These are phyloP conservation scores for Caradrina clavipalpis DNA, from an alignment of 2,888 invertebrate genomes.

Conservation along the genomic window DNA sequence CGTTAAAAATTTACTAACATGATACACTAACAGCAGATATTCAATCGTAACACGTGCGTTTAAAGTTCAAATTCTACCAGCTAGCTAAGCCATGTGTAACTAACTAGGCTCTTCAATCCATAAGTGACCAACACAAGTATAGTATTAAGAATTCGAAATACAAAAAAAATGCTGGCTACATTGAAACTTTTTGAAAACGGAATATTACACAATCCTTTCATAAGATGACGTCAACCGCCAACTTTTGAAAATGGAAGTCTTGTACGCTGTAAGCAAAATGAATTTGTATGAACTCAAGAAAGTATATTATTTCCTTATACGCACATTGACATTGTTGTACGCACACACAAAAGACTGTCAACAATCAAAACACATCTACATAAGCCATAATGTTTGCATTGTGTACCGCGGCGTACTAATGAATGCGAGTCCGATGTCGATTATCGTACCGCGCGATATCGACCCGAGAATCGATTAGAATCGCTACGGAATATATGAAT, in stretches of 20 bases:
- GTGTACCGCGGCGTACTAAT: conserved; percentile 62
- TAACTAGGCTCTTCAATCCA: too few species aligned
- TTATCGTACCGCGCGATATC: conserved; percentile 62
- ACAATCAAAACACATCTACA: conserved; percentile 63
- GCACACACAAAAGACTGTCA: conserved; percentile 59
- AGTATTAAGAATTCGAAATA: conserved; percentile 10
- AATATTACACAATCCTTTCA: conserved; percentile 37
- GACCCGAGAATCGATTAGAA: conserved; percentile 74
- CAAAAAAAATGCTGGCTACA: conserved; percentile 1
- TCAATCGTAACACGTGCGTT: not conserved
- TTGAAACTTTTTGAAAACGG: conserved; percentile 40
- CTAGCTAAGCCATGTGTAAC: too few species aligned
- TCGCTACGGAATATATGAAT: conserved; percentile 64
- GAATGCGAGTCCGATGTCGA: conserved; percentile 64
- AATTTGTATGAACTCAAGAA: conserved; percentile 53
- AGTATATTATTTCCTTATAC: conserved; percentile 53
- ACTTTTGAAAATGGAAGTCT: conserved; percentile 35
- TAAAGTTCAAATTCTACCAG: not conserved
- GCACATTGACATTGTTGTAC: conserved; percentile 46
- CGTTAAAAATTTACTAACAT: too few species aligned
- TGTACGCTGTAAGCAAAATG: conserved; percentile 27
- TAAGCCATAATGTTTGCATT: conserved; percentile 69
- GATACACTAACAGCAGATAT: not conserved
- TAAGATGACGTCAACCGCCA: conserved; percentile 42
- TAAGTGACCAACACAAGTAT: too few species aligned